Evolutionary conservation across 2,888 invertebrate genomes (phyloP).

Genomic region (Maniola hyperantus): DNA sequence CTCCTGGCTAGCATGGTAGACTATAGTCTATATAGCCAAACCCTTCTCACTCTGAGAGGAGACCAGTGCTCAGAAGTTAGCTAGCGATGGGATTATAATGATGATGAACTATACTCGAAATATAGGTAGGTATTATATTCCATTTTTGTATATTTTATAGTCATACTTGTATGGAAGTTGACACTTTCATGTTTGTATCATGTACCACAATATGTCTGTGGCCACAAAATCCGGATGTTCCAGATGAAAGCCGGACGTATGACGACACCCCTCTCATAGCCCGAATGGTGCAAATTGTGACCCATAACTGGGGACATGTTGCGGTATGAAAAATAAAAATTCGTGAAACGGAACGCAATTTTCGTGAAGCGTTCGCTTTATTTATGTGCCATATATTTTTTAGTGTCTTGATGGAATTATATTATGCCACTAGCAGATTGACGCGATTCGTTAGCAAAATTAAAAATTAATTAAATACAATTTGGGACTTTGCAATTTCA

Average conservation of each 20-base stretch:
- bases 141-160: no score
- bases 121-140: not conserved
- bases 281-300: conserved; percentile 79
- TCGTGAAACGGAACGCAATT: conserved; percentile 47
- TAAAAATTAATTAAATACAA: not conserved
- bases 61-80: no score
- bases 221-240: conserved; percentile 15
- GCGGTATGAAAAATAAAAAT: conserved; percentile 62
- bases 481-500: no score
- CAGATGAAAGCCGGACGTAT: conserved; percentile 48
- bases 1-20: no score
- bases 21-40: no score
- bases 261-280: conserved; percentile 44
- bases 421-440: not conserved
- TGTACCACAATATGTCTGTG: not conserved
- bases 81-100: no score
- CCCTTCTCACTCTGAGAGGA: no score
- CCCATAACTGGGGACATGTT: conserved; percentile 75
- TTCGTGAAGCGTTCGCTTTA: conserved; percentile 33
- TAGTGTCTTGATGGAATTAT: conserved; percentile 30
- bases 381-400: conserved; percentile 36
- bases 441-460: conserved; percentile 1
- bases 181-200: not conserved
- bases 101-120: no score
- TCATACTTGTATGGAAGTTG: no score